Evolutionary conservation across 1,140 invertebrate species (phyloP).

Genomic region (Musca domestica): DNA sequence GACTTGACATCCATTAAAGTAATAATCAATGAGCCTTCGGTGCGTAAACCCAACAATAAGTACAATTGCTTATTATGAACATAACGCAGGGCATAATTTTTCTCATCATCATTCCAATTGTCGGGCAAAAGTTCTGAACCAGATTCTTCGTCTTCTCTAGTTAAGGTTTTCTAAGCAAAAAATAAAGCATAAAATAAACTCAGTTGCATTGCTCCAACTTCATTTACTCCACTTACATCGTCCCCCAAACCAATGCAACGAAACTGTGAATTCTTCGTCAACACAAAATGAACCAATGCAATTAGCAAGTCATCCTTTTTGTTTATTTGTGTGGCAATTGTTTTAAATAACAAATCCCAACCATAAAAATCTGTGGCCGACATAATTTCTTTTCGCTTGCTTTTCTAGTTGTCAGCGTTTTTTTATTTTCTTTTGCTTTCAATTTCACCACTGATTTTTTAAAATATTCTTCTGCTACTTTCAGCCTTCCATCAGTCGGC

Average conservation of each 20-base stretch:
- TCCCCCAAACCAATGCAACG: slow-evolving; percentile 72
- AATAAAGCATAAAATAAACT: background rate
- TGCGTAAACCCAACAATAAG: slow-evolving; percentile 64
- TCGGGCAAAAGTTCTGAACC: slow-evolving; percentile 68
- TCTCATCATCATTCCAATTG: slow-evolving; percentile 65
- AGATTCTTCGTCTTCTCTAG: slow-evolving; percentile 60
- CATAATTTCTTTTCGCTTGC: background rate
- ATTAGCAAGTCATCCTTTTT: slow-evolving; percentile 71
- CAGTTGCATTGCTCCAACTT: no score
- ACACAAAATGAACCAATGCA: slow-evolving; percentile 68
- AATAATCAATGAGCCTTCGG: slow-evolving; percentile 63
- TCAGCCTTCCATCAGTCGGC: no score
- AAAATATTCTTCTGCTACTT: no score
- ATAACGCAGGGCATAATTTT: slow-evolving; percentile 66
- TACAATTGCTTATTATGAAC: slow-evolving; percentile 64
- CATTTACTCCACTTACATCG: slow-evolving; percentile 57
- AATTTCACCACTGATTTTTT: no score
- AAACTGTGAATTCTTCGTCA: slow-evolving; percentile 67
- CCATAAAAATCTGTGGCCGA: slow-evolving; percentile 59
- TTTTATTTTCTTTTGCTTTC: background rate
- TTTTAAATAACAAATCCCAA: slow-evolving; percentile 70
- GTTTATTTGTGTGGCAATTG: slow-evolving; percentile 61
- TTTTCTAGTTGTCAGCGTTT: background rate
- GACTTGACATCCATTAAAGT: slow-evolving; percentile 61
- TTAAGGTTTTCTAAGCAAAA: slow-evolving; percentile 59